phyloP scores from a whole-genome alignment of 2,888 invertebrate species.

The Apodemia mormo region DNA sequence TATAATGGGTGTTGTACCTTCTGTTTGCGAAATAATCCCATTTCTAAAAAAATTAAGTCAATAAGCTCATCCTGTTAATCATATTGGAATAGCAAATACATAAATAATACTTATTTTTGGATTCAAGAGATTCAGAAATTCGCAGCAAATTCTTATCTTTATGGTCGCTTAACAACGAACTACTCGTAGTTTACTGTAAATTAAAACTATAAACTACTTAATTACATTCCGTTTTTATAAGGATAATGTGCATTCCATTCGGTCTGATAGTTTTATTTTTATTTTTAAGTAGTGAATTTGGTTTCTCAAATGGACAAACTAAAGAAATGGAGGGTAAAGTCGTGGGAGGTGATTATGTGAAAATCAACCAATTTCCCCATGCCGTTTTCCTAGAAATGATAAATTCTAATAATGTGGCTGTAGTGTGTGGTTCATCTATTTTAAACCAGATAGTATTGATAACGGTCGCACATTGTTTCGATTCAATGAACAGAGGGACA shows the following conservation, averaged over 20 bases:
- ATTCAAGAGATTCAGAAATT: too few relatives aligned
- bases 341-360: constrained; percentile 38
- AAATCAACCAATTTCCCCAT: constrained; percentile 42
- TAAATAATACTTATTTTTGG: too few relatives aligned
- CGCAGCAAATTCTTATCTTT: constrained; percentile 1
- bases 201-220: constrained; percentile 14
- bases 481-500: constrained; percentile 26
- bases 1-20: too few relatives aligned
- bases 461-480: constrained; percentile 49
- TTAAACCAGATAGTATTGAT: constrained; percentile 45
- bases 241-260: neutral
- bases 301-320: constrained; percentile 7
- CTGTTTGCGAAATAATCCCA: too few relatives aligned
- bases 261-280: neutral
- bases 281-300: constrained; percentile 15
- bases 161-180: constrained; percentile 11
- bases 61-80: too few relatives aligned
- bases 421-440: constrained; percentile 47
- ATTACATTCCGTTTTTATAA: neutral
- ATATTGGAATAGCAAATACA: too few relatives aligned
- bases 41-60: too few relatives aligned
- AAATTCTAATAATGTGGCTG: neutral
- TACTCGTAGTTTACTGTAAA: neutral
- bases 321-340: constrained; percentile 37
- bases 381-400: constrained; percentile 39